Base-by-base conservation (phyloP, 2,888 invertebrate species). In the Drosophila mimica region DNA sequence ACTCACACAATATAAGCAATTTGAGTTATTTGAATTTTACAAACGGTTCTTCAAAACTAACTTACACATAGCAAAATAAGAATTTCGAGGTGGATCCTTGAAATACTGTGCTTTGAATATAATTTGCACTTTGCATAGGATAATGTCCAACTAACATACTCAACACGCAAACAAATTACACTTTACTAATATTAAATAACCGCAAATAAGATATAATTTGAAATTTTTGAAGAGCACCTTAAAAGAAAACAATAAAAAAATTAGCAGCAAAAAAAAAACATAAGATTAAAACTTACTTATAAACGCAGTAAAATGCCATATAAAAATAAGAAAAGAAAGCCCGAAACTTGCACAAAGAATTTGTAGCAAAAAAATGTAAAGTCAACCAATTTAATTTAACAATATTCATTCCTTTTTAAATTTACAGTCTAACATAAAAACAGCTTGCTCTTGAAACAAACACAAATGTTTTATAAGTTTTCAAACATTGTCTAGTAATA, bases 211-310 rank as follows among this genome's bases (percentile, higher is more conserved):
- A 17, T 79, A 76, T 88, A 43, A 74, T 85, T 88, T 88, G 63
- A 74, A 30, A 82, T 75, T 75, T 74, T 82, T 77, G 78, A 89
- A 87, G 90, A 87, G 87, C 87, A 87, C 90, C 87, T 89, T 86
- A 73, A 83, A 89, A 65, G 89, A 82, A 88, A 87, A 88, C 87
- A 87, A 87, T 87, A 87, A 76, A 46, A 81, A 74, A 72, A 78
- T 80, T 76, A 88, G 89, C 89, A 83, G 80, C 67, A 70, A 68
- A 70, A 57, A 53, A 49, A 74, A 17, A 30, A 30, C 7, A 31
- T 30, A 13, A 33, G 20, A 52, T 13, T 30, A 52, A 66, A 53
- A 52, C 58, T 56, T 70, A 80, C 57, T 25, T 65, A 60, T 53
- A 71, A 74, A 68, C 33, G 69, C 72, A 81, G 63, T 60, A 54